Percentiles rank a stretch among this genome's conserved stretches.
Conservation (phyloP, 2,113 vertebrate genomes). For the Apodemus sylvaticus region DNA sequence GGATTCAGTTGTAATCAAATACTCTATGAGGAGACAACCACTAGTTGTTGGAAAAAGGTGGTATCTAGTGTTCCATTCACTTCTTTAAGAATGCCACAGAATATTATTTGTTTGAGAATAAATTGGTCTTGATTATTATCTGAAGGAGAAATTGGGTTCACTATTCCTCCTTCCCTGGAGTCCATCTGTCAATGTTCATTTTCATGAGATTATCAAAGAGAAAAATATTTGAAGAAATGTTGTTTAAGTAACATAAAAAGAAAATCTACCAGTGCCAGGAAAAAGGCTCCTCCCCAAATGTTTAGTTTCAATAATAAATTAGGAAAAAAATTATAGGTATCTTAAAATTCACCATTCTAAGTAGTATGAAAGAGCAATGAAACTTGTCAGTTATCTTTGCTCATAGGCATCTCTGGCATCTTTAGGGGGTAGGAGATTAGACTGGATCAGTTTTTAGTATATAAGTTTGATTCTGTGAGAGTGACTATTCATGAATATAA, state of each 20-base stretch:
- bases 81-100: not conserved
- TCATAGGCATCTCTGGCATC: not conserved
- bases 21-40: not conserved
- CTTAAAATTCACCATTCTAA: not conserved
- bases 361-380: not conserved
- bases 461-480: not conserved
- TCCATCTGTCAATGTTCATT: not conserved
- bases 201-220: not conserved
- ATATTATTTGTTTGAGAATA: not conserved
- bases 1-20: not conserved
- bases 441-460: not conserved
- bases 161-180: not conserved
- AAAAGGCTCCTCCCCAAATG: rapidly evolving
- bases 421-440: not conserved
- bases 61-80: not conserved
- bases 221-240: not conserved
- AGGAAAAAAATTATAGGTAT: not conserved
- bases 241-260: not conserved
- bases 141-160: not conserved
- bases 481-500: not conserved
- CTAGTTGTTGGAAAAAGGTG: not conserved
- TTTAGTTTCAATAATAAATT: not conserved
- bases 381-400: not conserved
- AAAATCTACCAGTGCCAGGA: not conserved
- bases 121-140: not conserved